Percentiles rank a stretch among this genome's conserved stretches.
These are phyloP conservation scores for Elanoides forficatus DNA, from an alignment of 2,113 vertebrate species.

Conservation along the genomic window DNA sequence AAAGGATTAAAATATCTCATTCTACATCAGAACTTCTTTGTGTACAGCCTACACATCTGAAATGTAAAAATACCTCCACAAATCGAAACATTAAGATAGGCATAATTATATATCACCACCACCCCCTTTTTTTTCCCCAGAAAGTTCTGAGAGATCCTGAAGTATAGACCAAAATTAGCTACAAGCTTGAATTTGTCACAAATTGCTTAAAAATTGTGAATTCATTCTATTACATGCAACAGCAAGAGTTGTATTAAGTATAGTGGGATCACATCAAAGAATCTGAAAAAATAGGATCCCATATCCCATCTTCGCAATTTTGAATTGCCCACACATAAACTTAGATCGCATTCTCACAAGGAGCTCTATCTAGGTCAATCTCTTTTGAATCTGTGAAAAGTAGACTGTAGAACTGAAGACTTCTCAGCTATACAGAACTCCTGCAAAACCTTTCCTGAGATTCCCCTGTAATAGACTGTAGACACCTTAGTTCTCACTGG, in stretches of 20 bases:
- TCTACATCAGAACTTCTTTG: not conserved
- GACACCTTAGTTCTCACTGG: not conserved
- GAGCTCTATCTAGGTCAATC: not conserved
- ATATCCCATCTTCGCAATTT: not conserved
- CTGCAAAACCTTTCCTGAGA: not conserved
- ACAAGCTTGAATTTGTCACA: not conserved
- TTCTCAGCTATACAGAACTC: not conserved
- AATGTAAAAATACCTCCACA: not conserved
- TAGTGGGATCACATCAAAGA: not conserved
- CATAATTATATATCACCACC: not conserved
- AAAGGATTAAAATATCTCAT: not conserved
- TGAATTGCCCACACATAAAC: not conserved
- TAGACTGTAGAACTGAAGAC: not conserved
- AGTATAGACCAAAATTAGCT: not conserved
- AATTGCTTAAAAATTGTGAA: not conserved
- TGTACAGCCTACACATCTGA: not conserved
- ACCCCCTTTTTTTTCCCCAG: not conserved
- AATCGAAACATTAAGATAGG: not conserved
- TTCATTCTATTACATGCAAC: not conserved
- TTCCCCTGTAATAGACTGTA: accelerated
- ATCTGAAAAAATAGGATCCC: not conserved
- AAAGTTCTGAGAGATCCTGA: not conserved
- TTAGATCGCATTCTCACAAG: not conserved
- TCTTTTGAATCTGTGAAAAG: not conserved
- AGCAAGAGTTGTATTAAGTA: not conserved